Base-by-base conservation (phyloP, 2,888 invertebrate species). In the Tipula lateralis region DNA sequence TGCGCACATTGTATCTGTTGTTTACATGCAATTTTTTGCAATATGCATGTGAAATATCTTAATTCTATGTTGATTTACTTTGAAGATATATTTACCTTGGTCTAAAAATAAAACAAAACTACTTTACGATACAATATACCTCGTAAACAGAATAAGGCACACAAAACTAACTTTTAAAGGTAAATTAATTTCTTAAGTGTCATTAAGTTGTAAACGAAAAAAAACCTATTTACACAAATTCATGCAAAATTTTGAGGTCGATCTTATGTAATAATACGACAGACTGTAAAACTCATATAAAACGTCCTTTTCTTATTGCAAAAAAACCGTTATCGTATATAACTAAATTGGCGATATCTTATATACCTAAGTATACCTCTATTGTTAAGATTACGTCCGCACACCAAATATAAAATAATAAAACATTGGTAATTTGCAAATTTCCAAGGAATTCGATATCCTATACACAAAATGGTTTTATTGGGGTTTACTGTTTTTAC, bases 1-100 rank as follows among this genome's bases (percentile, higher is more conserved):
- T 66, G 66, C 66, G 24, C 66, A 66, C 12, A 24, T 66, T 50
- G 50, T 50, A 19, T 19, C 19, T 24, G 24, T 66, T 66, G 66
- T 66, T 24, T 66, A 66, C 66, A 66, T 66, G 66, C 66, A 66
- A 66, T 66, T 66, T 24, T 24, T 66, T 66, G 66, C 66, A 66
- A 66, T 66, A 66, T 24, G 9, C 66, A 66, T 66, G 66, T 66
- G 66, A 66, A 66, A 66, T 66, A 24, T 66, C 66, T 66, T 66
- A 66, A 66, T 24, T 66, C 66, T 66, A 66, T 66, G 66, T 66
- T 66, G 66, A 66, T 66, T 66, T 24, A 66, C 2, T 24, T 24
- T 66, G 66, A 24, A 66, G 66, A 66, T 24, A 66, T 50, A 66
- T 66, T 66, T 66, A 66, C 66, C 66, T 66, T 66, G 66, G 66